Percentiles rank a stretch among this genome's conserved stretches.
Conservation (phyloP, 1,140 invertebrate species). For the Adoxophyes honmai region DNA sequence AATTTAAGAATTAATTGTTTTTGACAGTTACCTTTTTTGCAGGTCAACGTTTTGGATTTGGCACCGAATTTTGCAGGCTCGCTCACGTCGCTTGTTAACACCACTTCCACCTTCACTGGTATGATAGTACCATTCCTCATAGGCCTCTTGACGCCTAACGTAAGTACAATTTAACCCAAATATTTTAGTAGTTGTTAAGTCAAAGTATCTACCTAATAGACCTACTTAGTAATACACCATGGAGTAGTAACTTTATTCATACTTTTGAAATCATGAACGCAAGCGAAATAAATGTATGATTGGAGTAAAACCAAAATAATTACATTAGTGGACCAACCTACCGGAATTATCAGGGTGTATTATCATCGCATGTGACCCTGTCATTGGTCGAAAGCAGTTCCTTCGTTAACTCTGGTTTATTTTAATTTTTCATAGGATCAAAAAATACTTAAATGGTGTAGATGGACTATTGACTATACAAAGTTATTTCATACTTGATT, state of each 20-base stretch:
- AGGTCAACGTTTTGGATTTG: constrained; percentile 89
- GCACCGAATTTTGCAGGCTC: constrained; percentile 89
- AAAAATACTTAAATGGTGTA: too few relatives aligned
- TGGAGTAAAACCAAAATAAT: too few relatives aligned
- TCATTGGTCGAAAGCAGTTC: too few relatives aligned
- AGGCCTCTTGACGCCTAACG: constrained; percentile 84
- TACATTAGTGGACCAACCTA: too few relatives aligned
- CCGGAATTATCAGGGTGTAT: too few relatives aligned
- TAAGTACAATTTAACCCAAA: constrained; percentile 54
- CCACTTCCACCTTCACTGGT: constrained; percentile 88
- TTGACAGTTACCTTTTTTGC: constrained; percentile 33
- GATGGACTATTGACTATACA: not conserved
- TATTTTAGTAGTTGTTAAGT: not conserved
- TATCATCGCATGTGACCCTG: too few relatives aligned
- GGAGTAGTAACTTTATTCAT: not conserved
- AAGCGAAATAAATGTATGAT: too few relatives aligned
- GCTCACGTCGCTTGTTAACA: constrained; percentile 90
- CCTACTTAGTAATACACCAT: not conserved
- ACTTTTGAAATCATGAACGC: not conserved
- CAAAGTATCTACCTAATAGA: not conserved
- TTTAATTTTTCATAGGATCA: too few relatives aligned
- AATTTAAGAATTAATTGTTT: not conserved
- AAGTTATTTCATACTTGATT: not conserved
- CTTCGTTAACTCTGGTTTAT: too few relatives aligned
- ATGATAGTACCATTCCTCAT: constrained; percentile 87